Evolutionary conservation across 1,140 invertebrate genomes (phyloP), one percentile per base, ranked within the genome.

Genomic region (Branchinecta lynchi): DNA sequence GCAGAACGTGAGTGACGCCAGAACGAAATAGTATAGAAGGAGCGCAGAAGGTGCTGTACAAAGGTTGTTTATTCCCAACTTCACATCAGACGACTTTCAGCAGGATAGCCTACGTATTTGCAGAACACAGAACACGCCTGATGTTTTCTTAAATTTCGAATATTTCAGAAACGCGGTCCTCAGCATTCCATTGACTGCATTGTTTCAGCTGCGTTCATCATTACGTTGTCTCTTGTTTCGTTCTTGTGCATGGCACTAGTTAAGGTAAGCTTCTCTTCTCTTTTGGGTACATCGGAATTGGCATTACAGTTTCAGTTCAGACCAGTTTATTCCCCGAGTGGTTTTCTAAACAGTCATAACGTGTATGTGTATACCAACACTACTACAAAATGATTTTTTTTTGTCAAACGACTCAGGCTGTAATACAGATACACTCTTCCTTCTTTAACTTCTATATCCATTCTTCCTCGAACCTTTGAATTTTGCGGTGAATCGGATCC

Each of bases 101-200:
- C 32, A 32, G 32, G 1, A 1, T 1, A 32, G 32, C 2, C 32
- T n/a, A 32, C 32, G 32, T 32, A 32, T 32, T 32, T 3, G 32
- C 32, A 32, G 32, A 3, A 1, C 32, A 32, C 32, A 32, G 32
- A 32, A 32, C 32, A 5, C 5, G 32, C 32, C 5, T 32, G 45
- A 70, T 71, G 51, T 69, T 70, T 74, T 71, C 73, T 72, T 76
- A 70, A 70, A 72, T 72, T 71, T 72, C 44, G 74, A 71, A 82
- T 79, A 43, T 78, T 78, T 21, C 76, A 92, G 89, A 90, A 92
- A 80, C 86, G 92, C 72, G 94, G 94, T 0, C 94, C 94, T 0
- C 93, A 96, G 80, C 82, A 93, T 73, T 96, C 93, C 3, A 92
- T 97, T 10, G 92, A 98, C 78, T 88, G 93, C 7, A 96, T 97